Evolutionary conservation across 2,113 vertebrate genomes (phyloP).

Genomic region (Proteles cristata): DNA sequence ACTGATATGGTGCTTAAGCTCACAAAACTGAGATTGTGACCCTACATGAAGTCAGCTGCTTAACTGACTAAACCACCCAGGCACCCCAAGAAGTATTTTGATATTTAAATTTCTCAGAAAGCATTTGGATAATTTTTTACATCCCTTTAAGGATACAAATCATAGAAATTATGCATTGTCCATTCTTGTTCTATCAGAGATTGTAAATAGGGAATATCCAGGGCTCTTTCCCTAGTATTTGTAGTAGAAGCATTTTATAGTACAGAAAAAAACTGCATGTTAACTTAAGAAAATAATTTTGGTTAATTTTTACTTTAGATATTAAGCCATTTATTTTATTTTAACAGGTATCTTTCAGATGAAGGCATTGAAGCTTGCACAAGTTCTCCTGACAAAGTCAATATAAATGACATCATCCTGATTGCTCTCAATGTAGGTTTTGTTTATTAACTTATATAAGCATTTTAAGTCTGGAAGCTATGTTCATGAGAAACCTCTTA

Average conservation of each 20-base stretch:
- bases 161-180: not conserved
- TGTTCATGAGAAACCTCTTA: slow-evolving; percentile 29
- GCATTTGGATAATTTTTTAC: not conserved
- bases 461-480: slow-evolving; percentile 38
- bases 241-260: not conserved
- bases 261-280: slow-evolving; percentile 42
- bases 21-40: too few relatives aligned
- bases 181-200: slow-evolving; percentile 7
- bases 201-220: not conserved
- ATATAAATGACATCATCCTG: slow-evolving; percentile 91
- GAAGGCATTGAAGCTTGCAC: slow-evolving; percentile 95
- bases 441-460: slow-evolving; percentile 63
- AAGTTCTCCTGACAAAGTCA: slow-evolving; percentile 91
- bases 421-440: slow-evolving; percentile 97
- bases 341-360: slow-evolving; percentile 95
- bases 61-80: too few relatives aligned
- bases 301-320: slow-evolving; percentile 64
- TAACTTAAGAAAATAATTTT: slow-evolving; percentile 46
- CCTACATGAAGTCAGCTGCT: too few relatives aligned
- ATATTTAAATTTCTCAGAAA: slow-evolving; percentile 23
- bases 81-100: not conserved
- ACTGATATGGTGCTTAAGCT: too few relatives aligned
- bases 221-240: not conserved
- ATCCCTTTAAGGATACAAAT: not conserved
- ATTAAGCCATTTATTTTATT: slow-evolving; percentile 75